Evolutionary conservation across 2,888 invertebrate species (phyloP).

Genomic region (Limnephilus marmoratus): DNA sequence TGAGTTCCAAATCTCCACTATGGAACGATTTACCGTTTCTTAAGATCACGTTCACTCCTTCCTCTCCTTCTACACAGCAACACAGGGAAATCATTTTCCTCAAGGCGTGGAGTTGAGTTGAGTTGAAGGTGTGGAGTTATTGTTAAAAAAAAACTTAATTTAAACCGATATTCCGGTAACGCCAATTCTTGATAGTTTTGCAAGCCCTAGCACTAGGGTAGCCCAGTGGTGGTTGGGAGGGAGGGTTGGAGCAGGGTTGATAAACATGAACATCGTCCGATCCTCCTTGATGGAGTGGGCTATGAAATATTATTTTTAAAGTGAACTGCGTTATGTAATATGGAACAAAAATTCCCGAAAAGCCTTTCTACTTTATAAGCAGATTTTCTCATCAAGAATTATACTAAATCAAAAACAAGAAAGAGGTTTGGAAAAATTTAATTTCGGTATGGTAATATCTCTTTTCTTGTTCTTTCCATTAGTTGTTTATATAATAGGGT

Average conservation of each 20-base stretch:
- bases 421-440: background rate
- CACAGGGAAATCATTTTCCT: too few relatives aligned
- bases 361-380: background rate
- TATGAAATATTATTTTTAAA: constrained; percentile 21
- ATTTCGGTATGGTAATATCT: background rate
- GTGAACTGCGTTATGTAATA: constrained; percentile 7
- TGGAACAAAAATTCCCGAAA: background rate
- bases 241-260: background rate
- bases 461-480: background rate
- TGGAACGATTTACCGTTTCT: too few relatives aligned
- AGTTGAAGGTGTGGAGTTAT: too few relatives aligned
- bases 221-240: background rate
- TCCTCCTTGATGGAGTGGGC: background rate
- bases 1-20: too few relatives aligned
- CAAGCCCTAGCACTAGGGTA: background rate
- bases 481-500: background rate
- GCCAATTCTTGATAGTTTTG: background rate
- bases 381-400: background rate
- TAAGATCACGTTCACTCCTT: too few relatives aligned
- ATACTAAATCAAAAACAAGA: background rate
- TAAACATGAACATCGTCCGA: constrained; percentile 18
- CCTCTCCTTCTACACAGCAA: too few relatives aligned
- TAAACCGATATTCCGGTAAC: background rate
- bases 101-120: too few relatives aligned
- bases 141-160: too few relatives aligned